Base-by-base conservation (phyloP, 2,888 invertebrate species). In the Drosophila basisetae region DNA sequence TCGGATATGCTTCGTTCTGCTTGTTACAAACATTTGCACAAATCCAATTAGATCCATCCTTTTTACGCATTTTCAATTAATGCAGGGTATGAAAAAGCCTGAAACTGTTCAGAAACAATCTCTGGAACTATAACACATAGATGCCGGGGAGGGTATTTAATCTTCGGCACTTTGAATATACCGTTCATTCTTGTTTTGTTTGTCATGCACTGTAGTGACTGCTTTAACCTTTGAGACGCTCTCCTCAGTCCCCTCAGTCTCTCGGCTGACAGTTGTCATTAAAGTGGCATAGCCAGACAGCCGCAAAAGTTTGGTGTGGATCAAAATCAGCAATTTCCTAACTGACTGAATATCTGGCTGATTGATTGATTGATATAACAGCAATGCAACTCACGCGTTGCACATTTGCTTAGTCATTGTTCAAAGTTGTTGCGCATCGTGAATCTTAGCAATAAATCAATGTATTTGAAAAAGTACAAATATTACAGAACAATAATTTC, bases 201-300 rank as follows among this genome's bases (percentile, higher is more conserved):
- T 66, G 41, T 30, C 64, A 33, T 56, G 47, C 41, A 18, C 35
- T 59, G 54, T 53, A 59, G 54, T 54, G 50, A 22, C 63, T 52
- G 56, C 60, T 61, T 75, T 75, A 76, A 68, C 71, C 76, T 70
- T 78, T 79, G 60, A 61, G 22, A 22, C 30, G 2, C 7, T 7
- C 37, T n/a, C n/a, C 28, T 0, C n/a, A 2, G 6, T 2, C 7
- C 50, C 16, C 31, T 31, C 31, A 9, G 31, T 9, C 41, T 10
- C 43, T 10, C 35, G 5, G 4, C 39, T 43, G 52, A 55, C 65
- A 74, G 50, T 62, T 75, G 76, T 71, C 72, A 76, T 80, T 67
- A 76, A 80, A 80, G 67, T 76, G 71, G 67, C 76, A 78, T 58
- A 53, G 69, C 54, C 55, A 52, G 63, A 49, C 69, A 56, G 28